Evolutionary conservation across 1,140 invertebrate species (phyloP).

Genomic region (Scaptomyza graminum): DNA sequence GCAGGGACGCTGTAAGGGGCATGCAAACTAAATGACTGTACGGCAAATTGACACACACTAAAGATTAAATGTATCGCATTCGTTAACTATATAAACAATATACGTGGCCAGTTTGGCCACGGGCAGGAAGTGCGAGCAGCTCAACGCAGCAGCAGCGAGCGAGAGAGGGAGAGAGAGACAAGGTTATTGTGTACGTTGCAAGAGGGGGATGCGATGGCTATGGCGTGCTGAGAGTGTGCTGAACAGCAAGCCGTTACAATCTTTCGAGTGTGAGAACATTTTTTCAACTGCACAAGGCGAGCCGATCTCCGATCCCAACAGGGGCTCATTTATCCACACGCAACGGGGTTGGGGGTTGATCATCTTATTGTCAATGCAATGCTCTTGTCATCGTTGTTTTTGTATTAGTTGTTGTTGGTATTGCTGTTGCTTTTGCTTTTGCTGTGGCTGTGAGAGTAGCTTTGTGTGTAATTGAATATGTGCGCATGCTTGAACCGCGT

Average conservation of each 20-base stretch:
- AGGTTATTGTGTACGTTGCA: background rate
- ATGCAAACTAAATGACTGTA: constrained; percentile 82
- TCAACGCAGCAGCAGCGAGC: constrained; percentile 1
- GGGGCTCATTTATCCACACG: constrained; percentile 64
- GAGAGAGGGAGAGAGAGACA: constrained; percentile 7
- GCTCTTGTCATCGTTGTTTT: constrained; percentile 45
- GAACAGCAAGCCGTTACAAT: constrained; percentile 75
- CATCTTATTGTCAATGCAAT: constrained; percentile 68
- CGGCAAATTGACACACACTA: constrained; percentile 82
- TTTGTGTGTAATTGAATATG: constrained; percentile 74
- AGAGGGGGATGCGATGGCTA: constrained; percentile 17
- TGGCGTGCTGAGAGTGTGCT: constrained; percentile 76
- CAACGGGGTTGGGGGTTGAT: constrained; percentile 60
- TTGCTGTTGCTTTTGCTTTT: constrained; percentile 16
- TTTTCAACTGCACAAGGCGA: constrained; percentile 73
- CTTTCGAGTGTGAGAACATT: constrained; percentile 77
- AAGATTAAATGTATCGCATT: constrained; percentile 83
- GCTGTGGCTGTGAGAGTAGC: constrained; percentile 27
- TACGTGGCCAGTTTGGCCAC: constrained; percentile 68
- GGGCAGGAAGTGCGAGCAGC: constrained; percentile 60
- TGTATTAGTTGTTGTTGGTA: constrained; percentile 32
- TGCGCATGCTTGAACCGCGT: constrained; percentile 71
- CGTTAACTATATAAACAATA: constrained; percentile 83
- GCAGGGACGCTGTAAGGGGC: constrained; percentile 47
- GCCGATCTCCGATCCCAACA: constrained; percentile 36